Percentiles rank a stretch among this genome's conserved stretches.
Evolutionary conservation across 2,888 invertebrate species (phyloP).

Genomic region (Cataglyphis rosenhaueri): DNA sequence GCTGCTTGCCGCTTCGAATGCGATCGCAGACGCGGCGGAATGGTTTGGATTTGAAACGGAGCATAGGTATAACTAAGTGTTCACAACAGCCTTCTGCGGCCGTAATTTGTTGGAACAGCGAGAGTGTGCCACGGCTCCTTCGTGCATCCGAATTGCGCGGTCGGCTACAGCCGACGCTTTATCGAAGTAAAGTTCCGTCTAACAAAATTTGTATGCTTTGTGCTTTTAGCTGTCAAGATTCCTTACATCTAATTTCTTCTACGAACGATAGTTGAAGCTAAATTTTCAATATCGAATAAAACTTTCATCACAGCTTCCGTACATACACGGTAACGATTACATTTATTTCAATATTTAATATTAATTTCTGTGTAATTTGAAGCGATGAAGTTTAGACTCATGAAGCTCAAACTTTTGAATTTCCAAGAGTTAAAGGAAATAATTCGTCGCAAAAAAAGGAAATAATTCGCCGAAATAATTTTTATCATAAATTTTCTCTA

Average conservation of each 20-base stretch:
- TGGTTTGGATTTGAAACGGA: slow-evolving; percentile 62
- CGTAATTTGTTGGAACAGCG: slow-evolving; percentile 43
- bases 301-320: neutral
- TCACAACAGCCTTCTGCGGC: slow-evolving; percentile 44
- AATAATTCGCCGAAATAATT: neutral
- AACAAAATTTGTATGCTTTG: slow-evolving; percentile 30
- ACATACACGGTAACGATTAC: neutral
- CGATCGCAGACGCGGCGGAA: slow-evolving; percentile 58
- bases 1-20: slow-evolving; percentile 50
- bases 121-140: slow-evolving; percentile 36
- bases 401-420: neutral
- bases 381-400: neutral
- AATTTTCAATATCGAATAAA: neutral
- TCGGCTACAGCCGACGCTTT: slow-evolving; percentile 6
- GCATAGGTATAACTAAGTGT: slow-evolving; percentile 49
- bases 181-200: slow-evolving; percentile 8
- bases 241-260: slow-evolving; percentile 23
- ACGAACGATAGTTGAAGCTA: neutral
- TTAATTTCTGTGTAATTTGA: neutral
- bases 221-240: slow-evolving; percentile 21
- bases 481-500: slow-evolving; percentile 2
- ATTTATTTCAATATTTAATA: neutral
- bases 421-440: neutral
- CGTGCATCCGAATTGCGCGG: slow-evolving; percentile 33
- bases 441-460: neutral